These are phyloP conservation scores for Formicarius rufipectus DNA, from an alignment of 2,113 vertebrate genomes.

Conservation along the genomic window DNA sequence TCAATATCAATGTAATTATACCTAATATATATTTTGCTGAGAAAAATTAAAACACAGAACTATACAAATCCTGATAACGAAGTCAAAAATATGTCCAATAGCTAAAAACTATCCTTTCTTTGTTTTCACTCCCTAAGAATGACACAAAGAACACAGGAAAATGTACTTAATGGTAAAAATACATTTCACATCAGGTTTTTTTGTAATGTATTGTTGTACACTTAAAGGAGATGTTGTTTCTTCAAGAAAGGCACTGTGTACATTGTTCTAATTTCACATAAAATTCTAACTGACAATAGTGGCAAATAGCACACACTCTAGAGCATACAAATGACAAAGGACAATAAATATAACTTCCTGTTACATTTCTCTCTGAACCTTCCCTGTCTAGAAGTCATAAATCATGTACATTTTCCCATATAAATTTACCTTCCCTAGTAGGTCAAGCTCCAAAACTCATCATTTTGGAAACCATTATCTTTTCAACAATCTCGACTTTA, in stretches of 20 bases:
- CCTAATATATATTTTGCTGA: not conserved
- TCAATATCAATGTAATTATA: not conserved
- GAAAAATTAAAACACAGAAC: not conserved
- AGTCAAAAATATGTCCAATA: not conserved
- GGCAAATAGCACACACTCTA: rapidly evolving
- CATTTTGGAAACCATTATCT: not conserved
- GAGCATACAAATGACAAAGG: not conserved
- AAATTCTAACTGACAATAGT: not conserved
- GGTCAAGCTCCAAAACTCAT: not conserved
- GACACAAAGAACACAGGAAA: not conserved
- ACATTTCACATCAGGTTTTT: not conserved
- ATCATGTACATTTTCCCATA: not conserved
- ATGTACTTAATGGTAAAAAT: not conserved
- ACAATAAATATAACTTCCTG: not conserved
- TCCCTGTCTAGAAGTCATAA: not conserved
- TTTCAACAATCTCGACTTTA: not conserved
- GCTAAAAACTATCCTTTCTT: not conserved
- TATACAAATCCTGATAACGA: not conserved
- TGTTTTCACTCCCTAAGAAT: not conserved
- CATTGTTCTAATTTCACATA: not conserved
- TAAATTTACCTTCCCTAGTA: not conserved
- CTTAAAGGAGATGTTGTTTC: not conserved
- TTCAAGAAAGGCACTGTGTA: not conserved
- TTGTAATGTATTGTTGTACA: not conserved
- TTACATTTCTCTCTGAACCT: not conserved